Conservation (phyloP, 2,797 vertebrate genomes). For the Bradypus variegatus region DNA sequence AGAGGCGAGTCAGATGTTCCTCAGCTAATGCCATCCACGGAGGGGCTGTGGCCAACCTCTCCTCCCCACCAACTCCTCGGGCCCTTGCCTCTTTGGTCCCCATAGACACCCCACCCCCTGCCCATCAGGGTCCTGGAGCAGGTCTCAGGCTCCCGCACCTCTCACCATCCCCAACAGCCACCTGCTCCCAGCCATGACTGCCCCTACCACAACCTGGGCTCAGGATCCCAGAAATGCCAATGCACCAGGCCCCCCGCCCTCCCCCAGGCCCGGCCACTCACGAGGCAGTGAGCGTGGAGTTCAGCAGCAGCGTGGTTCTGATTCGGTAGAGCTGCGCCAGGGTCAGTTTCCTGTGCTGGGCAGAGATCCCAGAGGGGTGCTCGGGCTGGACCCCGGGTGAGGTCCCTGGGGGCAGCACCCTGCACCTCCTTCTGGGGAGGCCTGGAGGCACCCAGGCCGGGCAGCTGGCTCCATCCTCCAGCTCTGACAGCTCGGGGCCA, state of each 20-base stretch:
- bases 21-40: background rate
- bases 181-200: background rate
- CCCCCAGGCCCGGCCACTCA: slow-evolving; percentile 72
- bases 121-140: background rate
- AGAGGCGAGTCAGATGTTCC: background rate
- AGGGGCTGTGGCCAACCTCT: background rate
- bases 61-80: background rate
- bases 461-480: slow-evolving; percentile 51
- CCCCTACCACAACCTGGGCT: fast-evolving
- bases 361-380: slow-evolving; percentile 65
- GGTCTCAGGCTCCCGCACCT: background rate
- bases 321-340: slow-evolving; percentile 89
- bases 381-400: slow-evolving; percentile 72
- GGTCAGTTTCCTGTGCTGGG: slow-evolving; percentile 78
- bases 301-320: slow-evolving; percentile 92
- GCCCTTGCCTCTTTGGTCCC: background rate
- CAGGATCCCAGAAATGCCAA: background rate
- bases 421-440: background rate
- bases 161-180: background rate
- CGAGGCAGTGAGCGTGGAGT: slow-evolving; percentile 97
- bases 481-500: slow-evolving; percentile 63
- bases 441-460: background rate
- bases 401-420: slow-evolving; percentile 12
- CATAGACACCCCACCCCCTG: fast-evolving
- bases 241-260: background rate